Evolutionary conservation across 2,888 invertebrate genomes (phyloP).

Genomic region (Trachelus tabidus): DNA sequence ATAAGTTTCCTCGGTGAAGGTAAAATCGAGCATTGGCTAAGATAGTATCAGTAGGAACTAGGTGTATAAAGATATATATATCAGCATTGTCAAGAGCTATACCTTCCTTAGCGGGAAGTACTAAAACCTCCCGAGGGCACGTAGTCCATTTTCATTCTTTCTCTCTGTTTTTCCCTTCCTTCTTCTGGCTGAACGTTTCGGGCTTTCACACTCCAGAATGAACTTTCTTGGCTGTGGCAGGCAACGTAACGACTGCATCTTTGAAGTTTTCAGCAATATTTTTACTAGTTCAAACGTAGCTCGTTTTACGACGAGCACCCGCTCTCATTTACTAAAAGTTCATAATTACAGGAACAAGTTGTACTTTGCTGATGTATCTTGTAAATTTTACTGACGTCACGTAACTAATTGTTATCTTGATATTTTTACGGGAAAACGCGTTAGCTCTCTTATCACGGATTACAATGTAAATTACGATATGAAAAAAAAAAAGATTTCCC

Average conservation of each 20-base stretch:
- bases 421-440: neutral
- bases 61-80: neutral
- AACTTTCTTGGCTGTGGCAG: slow-evolving; percentile 10
- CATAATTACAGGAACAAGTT: slow-evolving; percentile 20
- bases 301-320: neutral
- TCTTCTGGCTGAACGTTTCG: neutral
- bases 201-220: neutral
- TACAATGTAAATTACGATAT: neutral
- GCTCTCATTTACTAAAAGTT: slow-evolving; percentile 9
- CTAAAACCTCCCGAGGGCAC: slow-evolving; percentile 10
- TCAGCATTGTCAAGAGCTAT: neutral
- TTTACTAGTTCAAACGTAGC: neutral
- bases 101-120: slow-evolving; percentile 1
- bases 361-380: slow-evolving; percentile 17
- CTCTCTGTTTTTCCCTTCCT: neutral
- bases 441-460: neutral
- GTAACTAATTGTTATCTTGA: neutral
- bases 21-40: neutral
- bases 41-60: neutral
- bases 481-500: neutral
- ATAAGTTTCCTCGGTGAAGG: neutral
- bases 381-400: slow-evolving; percentile 13
- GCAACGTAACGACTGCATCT: neutral
- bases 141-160: neutral
- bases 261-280: neutral